Evolutionary conservation across 2,888 invertebrate genomes (phyloP), one percentile per base, ranked within the genome.

Genomic region (Sturmia bella): DNA sequence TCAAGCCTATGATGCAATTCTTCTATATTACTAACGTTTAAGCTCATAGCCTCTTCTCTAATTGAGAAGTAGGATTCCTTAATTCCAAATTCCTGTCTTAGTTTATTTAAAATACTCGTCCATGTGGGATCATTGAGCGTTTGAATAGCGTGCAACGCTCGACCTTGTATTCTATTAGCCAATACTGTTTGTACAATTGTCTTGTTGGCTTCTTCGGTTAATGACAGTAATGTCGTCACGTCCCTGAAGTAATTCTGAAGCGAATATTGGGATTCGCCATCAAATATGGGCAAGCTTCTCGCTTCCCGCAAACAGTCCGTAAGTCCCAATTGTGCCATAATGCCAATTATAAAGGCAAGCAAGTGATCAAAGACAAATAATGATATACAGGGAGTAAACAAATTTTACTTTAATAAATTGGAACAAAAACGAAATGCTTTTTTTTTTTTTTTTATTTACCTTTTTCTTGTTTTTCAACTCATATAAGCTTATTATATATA

Each of bases 221-320:
- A 27, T 3, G 24, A 52, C 24, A 52, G 24, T 7, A 52, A 6
- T 0, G 2, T 27, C 24, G 52, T 52, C 52, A 52, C 52, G 24
- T 52, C 52, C 27, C 52, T 27, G 24, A 52, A 24, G 24, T 52
- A 52, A 52, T 52, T 52, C n/a, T 24, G 24, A 21, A 52, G 24
- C 4, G 24, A 13, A 24, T 52, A 52, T 13, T 24, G n/a, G 24
- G 24, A 21, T 24, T 52, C 52, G 21, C 24, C 24, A 52, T 21
- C 24, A 52, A 52, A 52, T 13, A 24, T n/a, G 24, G 24, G 52
- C 21, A 52, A 24, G 27, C 52, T 52, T 52, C 52, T 19, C 12
- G 11, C 21, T 15, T 27, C 27, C 27, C 27, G 3, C 27, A 27
- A 27, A 6, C 27, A 27, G 3, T 27, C 27, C 6, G 27, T 6